Evolutionary conservation across 2,113 vertebrate genomes (phyloP), one percentile per base, ranked within the genome.

Genomic region (Ia io): DNA sequence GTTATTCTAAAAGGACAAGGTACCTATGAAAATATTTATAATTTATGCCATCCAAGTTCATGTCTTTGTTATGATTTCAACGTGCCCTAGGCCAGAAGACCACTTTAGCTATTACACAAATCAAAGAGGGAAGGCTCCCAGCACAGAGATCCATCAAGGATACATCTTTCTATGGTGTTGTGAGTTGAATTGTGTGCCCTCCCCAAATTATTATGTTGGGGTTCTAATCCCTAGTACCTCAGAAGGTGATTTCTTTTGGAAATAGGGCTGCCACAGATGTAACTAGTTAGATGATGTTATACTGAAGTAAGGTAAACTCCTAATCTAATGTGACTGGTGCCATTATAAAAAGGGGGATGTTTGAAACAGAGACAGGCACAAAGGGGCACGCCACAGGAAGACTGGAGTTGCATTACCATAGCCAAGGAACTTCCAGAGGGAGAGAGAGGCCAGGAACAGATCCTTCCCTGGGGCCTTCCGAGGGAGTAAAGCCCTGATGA

Each of bases 51-150:
- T 63, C 71, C 25, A 92, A 91, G 78, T 90, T 32, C 13, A 73
- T 77, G 42, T 51, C 53, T 47, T 67, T 90, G 65, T 87, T 95
- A 92, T 73, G 61, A 97, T 88, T 96, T 96, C 84, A 77, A 51
- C 51, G 74, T 88, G 20, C 30, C 18, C 59, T 88, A 37, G 23
- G 85, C 20, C 74, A 65, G 67, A 88, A 95, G 65, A 84, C 32
- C 44, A 77, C 65, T 78, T 84, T 82, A 49, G 86, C 83, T 93
- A 88, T 92, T 85, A 90, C 61, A 95, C 35, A 90, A 88, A 70
- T 78, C 73, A 77, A 84, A 94, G 32, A 93, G 22, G 37, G 18
- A 84, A 74, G 23, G 18, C 76, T 85, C 18, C 77, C 37, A 23
- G 25, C 6, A 70, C 74, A 91, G 22, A 87, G 67, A 73, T 56